Percentiles rank a stretch among this genome's conserved stretches.
These are phyloP conservation scores for Pitta sordida DNA, from an alignment of 2,113 vertebrate genomes.

Conservation along the genomic window DNA sequence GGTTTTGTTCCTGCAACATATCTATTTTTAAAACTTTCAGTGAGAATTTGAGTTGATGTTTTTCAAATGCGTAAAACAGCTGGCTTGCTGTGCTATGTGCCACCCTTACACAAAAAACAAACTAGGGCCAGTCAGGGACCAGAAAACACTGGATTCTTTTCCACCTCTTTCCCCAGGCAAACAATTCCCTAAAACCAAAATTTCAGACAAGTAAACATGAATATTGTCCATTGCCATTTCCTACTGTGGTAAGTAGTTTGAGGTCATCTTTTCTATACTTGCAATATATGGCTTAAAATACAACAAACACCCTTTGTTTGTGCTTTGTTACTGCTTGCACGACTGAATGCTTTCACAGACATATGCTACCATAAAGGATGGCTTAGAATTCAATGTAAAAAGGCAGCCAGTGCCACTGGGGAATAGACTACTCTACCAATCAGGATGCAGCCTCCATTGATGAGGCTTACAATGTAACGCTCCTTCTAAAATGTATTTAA, in stretches of 20 bases:
- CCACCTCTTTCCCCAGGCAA: not conserved
- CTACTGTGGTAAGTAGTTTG: constrained; percentile 26
- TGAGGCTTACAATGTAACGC: constrained; percentile 8
- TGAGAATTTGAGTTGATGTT: not conserved
- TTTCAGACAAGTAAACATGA: not conserved
- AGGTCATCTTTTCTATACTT: constrained; percentile 40
- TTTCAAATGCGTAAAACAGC: not conserved
- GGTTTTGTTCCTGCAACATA: not conserved
- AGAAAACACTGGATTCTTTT: not conserved
- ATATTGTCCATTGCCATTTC: not conserved
- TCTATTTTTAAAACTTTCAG: not conserved
- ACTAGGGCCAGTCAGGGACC: not conserved
- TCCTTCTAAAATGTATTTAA: not conserved
- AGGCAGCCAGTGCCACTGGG: constrained; percentile 58
- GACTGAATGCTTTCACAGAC: constrained; percentile 41
- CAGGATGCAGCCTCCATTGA: not conserved
- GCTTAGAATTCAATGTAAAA: constrained; percentile 46
- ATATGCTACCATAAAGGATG: not conserved
- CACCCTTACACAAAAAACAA: not conserved
- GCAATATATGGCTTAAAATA: constrained; percentile 24
- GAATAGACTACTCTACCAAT: constrained; percentile 31
- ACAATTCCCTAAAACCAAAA: not conserved
- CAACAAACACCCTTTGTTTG: constrained; percentile 5
- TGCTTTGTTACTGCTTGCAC: constrained; percentile 32
- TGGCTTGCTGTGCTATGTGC: not conserved